A percentile compares a stretch with the other conserved stretches of the same genome.
These are phyloP conservation scores for Bruchidius siliquastri DNA, from an alignment of 2,888 invertebrate genomes.

Conservation along the genomic window DNA sequence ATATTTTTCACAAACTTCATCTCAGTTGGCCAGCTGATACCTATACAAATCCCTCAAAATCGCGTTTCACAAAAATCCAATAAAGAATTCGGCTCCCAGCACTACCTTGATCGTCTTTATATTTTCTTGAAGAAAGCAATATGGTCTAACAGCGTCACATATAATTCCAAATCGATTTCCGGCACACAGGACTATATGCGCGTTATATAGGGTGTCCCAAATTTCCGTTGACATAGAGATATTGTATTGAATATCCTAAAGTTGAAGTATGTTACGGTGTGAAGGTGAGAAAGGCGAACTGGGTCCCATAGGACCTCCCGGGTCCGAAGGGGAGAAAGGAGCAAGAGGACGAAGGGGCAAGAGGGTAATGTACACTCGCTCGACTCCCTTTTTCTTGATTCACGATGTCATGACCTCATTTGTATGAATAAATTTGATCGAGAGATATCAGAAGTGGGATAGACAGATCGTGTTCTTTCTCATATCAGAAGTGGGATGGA, in stretches of 20 bases:
- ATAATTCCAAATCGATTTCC: not conserved
- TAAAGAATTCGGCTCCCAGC: not conserved
- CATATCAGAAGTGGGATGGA: too few relatives aligned
- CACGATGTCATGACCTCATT: constrained; percentile 17
- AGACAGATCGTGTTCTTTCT: too few relatives aligned
- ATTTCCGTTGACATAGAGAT: too few relatives aligned
- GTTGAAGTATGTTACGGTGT: not conserved
- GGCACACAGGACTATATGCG: not conserved
- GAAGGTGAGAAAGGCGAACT: constrained; percentile 76
- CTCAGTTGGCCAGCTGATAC: too few relatives aligned
- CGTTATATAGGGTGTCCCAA: too few relatives aligned
- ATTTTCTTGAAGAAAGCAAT: not conserved
- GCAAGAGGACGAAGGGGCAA: constrained; percentile 89
- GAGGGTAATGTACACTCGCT: constrained; percentile 65
- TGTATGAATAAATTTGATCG: not conserved
- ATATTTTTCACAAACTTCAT: not conserved
- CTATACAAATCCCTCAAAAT: too few relatives aligned
- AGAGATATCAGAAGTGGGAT: too few relatives aligned
- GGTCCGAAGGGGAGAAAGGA: constrained; percentile 82
- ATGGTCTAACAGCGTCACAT: not conserved
- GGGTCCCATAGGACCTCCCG: constrained; percentile 73
- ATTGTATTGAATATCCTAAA: not conserved
- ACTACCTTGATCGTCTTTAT: not conserved
- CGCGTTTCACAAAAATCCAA: not conserved
- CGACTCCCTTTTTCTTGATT: constrained; percentile 14